Percentiles rank a stretch among this genome's conserved stretches.
phyloP scores from a whole-genome alignment of 2,888 invertebrate genomes.

The Andrena chrysosceles region DNA sequence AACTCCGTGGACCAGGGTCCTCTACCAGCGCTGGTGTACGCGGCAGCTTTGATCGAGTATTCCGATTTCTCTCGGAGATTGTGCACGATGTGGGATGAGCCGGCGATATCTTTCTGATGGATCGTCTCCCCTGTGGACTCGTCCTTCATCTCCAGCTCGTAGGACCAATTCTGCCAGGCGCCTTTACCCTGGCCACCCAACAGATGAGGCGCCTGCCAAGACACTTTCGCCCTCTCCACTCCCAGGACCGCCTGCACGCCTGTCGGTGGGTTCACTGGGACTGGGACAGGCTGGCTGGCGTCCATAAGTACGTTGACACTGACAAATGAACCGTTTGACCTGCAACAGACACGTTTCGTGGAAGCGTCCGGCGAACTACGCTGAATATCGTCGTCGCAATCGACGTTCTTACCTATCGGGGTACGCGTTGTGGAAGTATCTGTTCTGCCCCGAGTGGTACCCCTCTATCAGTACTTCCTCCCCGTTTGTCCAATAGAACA shows the following conservation, averaged over 20 bases:
- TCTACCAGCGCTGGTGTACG: slow-evolving; percentile 90
- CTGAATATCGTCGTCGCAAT: neutral
- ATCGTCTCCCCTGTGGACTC: slow-evolving; percentile 84
- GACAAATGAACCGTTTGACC: slow-evolving; percentile 85
- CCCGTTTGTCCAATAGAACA: slow-evolving; percentile 95
- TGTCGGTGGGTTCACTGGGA: slow-evolving; percentile 92
- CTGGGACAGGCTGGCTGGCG: slow-evolving; percentile 91
- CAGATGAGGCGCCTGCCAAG: slow-evolving; percentile 93
- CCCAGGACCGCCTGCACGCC: slow-evolving; percentile 93
- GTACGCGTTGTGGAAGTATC: slow-evolving; percentile 92
- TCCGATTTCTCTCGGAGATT: slow-evolving; percentile 91
- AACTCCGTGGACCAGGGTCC: slow-evolving; percentile 94
- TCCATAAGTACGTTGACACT: slow-evolving; percentile 84
- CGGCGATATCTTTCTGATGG: slow-evolving; percentile 86
- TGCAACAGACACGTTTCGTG: slow-evolving; percentile 31
- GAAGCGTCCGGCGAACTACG: neutral
- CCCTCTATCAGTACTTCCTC: slow-evolving; percentile 92
- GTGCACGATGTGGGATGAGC: slow-evolving; percentile 88
- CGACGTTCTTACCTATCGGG: slow-evolving; percentile 84
- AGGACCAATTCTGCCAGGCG: slow-evolving; percentile 91
- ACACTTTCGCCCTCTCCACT: slow-evolving; percentile 90
- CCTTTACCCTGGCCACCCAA: slow-evolving; percentile 89
- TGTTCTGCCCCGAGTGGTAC: slow-evolving; percentile 89
- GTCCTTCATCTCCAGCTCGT: slow-evolving; percentile 90
- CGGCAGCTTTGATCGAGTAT: slow-evolving; percentile 92